phyloP scores from a whole-genome alignment of 1,140 invertebrate genomes.

The Bombyx mandarina region DNA sequence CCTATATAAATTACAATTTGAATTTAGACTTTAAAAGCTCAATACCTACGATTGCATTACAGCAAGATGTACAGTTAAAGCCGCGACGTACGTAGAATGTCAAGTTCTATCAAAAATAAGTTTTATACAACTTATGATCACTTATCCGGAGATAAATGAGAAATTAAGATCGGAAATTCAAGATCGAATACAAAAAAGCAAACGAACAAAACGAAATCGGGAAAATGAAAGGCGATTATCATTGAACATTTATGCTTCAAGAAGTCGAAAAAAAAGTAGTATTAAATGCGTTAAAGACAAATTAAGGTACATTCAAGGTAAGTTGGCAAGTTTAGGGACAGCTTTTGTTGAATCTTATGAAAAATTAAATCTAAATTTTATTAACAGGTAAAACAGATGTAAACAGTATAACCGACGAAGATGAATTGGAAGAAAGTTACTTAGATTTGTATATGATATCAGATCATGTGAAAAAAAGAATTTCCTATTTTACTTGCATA shows the following conservation, averaged over 20 bases:
- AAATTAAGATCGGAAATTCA: conserved; percentile 38
- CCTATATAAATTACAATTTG: not conserved
- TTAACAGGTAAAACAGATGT: conserved; percentile 38
- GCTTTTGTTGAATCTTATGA: not conserved
- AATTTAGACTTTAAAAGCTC: not conserved
- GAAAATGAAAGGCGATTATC: conserved; percentile 21
- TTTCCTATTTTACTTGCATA: conserved; percentile 40
- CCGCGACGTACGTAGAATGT: conserved; percentile 62
- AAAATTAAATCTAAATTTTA: not conserved
- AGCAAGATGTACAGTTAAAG: conserved; percentile 63
- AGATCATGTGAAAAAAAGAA: conserved; percentile 54
- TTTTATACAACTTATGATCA: conserved; percentile 59
- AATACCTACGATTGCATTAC: conserved; percentile 7
- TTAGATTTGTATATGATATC: conserved; percentile 58
- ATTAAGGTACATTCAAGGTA: conserved; percentile 56
- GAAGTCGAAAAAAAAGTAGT: conserved; percentile 50
- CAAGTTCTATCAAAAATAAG: conserved; percentile 57
- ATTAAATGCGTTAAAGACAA: conserved; percentile 64
- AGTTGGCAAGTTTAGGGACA: not conserved
- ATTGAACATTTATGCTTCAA: conserved; percentile 56
- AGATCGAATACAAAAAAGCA: conserved; percentile 34
- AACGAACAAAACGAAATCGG: conserved; percentile 28
- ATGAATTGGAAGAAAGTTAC: conserved; percentile 47
- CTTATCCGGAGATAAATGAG: conserved; percentile 47
- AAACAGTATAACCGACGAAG: conserved; percentile 32